Conservation (phyloP, 1,140 invertebrate genomes). For the Aphis gossypii region DNA sequence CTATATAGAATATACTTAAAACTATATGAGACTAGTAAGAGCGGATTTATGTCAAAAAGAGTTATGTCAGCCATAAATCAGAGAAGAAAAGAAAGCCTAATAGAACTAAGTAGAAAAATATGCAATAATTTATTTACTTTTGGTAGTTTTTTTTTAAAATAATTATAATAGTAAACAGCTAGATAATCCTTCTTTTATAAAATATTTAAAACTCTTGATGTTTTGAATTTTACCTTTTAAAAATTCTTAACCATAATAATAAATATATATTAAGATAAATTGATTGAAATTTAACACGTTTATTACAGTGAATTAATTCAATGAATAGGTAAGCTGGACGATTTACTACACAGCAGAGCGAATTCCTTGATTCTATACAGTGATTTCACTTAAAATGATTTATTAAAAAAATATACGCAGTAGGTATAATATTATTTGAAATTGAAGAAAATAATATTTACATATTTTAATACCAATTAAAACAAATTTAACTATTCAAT, state of each 20-base stretch:
- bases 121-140: neutral
- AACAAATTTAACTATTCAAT: neutral
- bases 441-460: neutral
- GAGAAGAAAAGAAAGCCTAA: slow-evolving; percentile 23
- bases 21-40: neutral
- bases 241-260: no score
- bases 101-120: neutral
- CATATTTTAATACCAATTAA: neutral
- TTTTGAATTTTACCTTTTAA: neutral
- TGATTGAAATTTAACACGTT: neutral
- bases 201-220: neutral
- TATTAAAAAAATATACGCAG: neutral
- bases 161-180: neutral
- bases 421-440: neutral
- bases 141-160: slow-evolving; percentile 33
- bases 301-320: neutral
- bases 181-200: neutral
- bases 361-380: no score
- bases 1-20: neutral
- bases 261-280: no score
- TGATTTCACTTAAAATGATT: no score
- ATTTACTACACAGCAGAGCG: no score
- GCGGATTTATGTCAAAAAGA: neutral
- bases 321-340: no score
- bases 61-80: neutral